Base-by-base conservation (phyloP, 1,140 invertebrate genomes). In the Oscheius sp. region DNA sequence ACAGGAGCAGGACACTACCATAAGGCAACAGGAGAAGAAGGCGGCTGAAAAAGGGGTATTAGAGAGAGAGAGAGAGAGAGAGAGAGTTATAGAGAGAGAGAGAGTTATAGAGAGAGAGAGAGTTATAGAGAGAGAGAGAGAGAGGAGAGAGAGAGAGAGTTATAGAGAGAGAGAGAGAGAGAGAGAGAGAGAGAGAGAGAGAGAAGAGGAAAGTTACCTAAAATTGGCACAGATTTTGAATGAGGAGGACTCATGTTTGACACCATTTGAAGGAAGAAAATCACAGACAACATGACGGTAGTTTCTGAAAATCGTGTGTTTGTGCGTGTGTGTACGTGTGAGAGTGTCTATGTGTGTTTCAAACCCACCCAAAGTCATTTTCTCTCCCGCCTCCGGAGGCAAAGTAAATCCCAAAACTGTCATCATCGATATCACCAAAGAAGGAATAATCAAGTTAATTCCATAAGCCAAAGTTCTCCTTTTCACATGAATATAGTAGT, bases 211-310 rank as follows among this genome's bases (percentile, higher is more conserved):
- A 3, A 38, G 10, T 64, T 26, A 73, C 70, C 61, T n/a, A 74
- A 32, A 35, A 74, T 74, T 10, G 72, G 72, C 32, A 74, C 64
- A 46, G 35, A 49, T 42, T 74, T 34, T 18, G 72, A 74, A 46
- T 74, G 72, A 4, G 72, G 72, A 32, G 72, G 72, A 63, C 66
- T 74, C 28, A 69, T 63, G 31, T 55, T 62, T 1, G 64, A 59
- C 15, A 74, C 72, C 64, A 74, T 74, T 68, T 74, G 72, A 3
- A 74, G 72, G 29, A 74, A 74, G 63, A 74, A 74, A 20, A 74
- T 74, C 4, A 74, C 72, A 1, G 72, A 74, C n/a, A 74, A 58
- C 2, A 74, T 36, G 38, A 74, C 55, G 0, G 72, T 74, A 3
- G 72, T 74, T 31, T 74, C 72, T 74, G 58, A 62, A 67, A 18